Evolutionary conservation across 92 coral and sea anemone species (phyloP), one percentile per base, ranked within the genome.

Genomic region (Chrysogorgia sp.): DNA sequence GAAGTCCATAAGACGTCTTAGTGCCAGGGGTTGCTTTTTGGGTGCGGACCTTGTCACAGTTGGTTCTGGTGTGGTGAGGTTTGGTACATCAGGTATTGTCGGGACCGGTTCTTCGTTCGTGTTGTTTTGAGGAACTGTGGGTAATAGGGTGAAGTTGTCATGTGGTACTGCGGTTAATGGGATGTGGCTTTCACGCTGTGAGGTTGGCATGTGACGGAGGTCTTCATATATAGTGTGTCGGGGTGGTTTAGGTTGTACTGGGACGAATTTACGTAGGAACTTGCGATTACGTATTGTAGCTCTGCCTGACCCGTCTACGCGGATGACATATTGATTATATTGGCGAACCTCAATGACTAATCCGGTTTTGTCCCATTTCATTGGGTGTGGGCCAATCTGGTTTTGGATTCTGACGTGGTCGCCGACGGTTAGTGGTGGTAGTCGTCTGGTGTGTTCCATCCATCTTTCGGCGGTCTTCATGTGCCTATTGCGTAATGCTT

Each of bases 321-420:
- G 75, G 49, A 84, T 43, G 19, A 4, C 84, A 58, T 84, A 84
- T 40, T 84, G 88, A 78, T 84, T 84, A 31, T 58, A 78, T 32
- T 84, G 88, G 49, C 79, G 82, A 2, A 65, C 67, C 58, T 83
- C 87, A 10, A 75, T 76, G 30, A 83, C 76, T 1, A 83, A 26
- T 7, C 87, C 87, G 20, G 83, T 76, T 63, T 77, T 76, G 83
- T 66, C 83, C 87, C 83, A 83, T 58, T 57, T 76, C 17, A 50
- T n/a, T n/a, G n/a, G n/a, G n/a, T n/a, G n/a, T 26, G 85, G 55
- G 19, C 85, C 85, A 2, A 80, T 81, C 33, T 81, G 85, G 80
- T 81, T 81, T 45, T 81, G 83, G 49, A 78, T 33, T 58, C 83
- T 25, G 25, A 78, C 75, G 20, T 48, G 32, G 83, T 78, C 22